phyloP scores from a whole-genome alignment of 2,888 invertebrate species.

The Synergus laeviventris region DNA sequence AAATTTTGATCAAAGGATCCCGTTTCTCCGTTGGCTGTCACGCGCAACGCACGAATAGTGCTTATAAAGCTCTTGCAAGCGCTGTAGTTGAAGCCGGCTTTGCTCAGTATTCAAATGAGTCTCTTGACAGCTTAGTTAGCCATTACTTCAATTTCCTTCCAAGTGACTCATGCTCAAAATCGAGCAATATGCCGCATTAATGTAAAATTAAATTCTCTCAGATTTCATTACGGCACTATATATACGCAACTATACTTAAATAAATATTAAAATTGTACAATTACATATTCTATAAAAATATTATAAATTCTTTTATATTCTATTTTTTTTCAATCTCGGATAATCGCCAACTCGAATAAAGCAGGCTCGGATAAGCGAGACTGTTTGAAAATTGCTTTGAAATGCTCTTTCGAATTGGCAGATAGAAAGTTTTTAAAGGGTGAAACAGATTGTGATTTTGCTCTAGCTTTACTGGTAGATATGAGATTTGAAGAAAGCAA shows the following conservation, averaged over 20 bases:
- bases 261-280: too few relatives aligned
- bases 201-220: background rate
- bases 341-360: too few relatives aligned
- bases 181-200: background rate
- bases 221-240: background rate
- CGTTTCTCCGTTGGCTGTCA: conserved; percentile 58
- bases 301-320: too few relatives aligned
- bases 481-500: conserved; percentile 15
- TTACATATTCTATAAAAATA: too few relatives aligned
- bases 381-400: background rate
- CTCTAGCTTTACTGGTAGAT: background rate
- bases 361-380: too few relatives aligned
- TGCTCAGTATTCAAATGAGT: conserved; percentile 48
- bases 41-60: conserved; percentile 47
- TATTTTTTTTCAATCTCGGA: too few relatives aligned
- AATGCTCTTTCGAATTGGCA: background rate
- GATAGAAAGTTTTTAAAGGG: background rate
- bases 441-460: background rate
- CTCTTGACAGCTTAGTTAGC: conserved; percentile 60
- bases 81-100: conserved; percentile 44
- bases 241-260: too few relatives aligned
- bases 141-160: conserved; percentile 58
- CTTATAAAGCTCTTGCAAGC: conserved; percentile 32
- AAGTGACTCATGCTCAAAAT: conserved; percentile 13
- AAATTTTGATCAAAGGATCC: conserved; percentile 63